A percentile compares a stretch with the other conserved stretches of the same genome.
phyloP scores from a whole-genome alignment of 1,140 invertebrate genomes.

The Vanessa tameamea region DNA sequence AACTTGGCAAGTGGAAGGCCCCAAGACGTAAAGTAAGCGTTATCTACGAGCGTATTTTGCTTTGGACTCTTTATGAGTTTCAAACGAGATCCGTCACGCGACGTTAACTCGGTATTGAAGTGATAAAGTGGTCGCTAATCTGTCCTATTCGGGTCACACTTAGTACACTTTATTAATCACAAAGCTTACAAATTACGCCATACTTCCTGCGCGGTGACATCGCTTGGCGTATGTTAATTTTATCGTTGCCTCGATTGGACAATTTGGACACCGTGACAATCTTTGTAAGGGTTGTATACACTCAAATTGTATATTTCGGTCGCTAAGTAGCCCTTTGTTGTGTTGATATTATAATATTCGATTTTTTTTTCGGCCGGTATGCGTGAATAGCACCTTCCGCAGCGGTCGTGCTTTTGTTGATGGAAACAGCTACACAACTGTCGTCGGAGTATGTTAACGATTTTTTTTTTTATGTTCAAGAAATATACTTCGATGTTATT shows the following conservation, averaged over 20 bases:
- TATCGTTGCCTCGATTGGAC: conserved; percentile 71
- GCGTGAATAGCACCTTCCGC: conserved; percentile 33
- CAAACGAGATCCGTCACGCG: conserved; percentile 79
- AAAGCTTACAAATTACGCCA: conserved; percentile 79
- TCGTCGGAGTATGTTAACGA: conserved; percentile 33
- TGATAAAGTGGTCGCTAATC: conserved; percentile 80
- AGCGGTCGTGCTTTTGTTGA: conserved; percentile 22
- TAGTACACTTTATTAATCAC: conserved; percentile 80
- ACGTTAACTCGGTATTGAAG: conserved; percentile 79
- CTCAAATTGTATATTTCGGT: conserved; percentile 33
- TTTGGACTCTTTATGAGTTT: conserved; percentile 80
- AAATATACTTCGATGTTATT: not conserved
- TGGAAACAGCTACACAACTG: conserved; percentile 24
- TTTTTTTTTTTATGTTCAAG: conserved; percentile 23
- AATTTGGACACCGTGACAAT: conserved; percentile 65
- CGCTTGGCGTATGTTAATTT: conserved; percentile 73
- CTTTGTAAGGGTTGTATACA: conserved; percentile 57
- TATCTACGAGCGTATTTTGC: conserved; percentile 79
- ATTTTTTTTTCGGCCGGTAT: conserved; percentile 26
- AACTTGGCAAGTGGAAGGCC: conserved; percentile 76
- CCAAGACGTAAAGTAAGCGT: conserved; percentile 75
- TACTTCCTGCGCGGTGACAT: conserved; percentile 74
- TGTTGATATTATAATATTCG: conserved; percentile 34
- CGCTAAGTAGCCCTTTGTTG: conserved; percentile 36
- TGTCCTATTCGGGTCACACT: conserved; percentile 78